These are phyloP conservation scores for Ceraclea dissimilis DNA, from an alignment of 2,888 invertebrate species.

Conservation along the genomic window DNA sequence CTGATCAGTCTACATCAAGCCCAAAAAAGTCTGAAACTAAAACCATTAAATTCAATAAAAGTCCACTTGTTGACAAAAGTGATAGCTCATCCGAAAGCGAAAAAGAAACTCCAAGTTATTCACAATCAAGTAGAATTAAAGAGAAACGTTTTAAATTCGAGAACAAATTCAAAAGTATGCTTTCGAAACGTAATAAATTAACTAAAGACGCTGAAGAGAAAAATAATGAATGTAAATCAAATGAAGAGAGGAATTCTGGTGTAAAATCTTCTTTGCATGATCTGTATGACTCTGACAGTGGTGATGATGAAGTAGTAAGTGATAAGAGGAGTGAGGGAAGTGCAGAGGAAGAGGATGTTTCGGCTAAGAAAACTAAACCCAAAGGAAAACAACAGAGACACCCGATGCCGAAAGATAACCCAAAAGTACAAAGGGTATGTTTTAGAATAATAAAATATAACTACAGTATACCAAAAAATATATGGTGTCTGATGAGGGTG, in stretches of 20 bases:
- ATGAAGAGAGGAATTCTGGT: slow-evolving; percentile 19
- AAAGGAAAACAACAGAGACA: slow-evolving; percentile 26
- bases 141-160: slow-evolving; percentile 36
- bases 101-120: slow-evolving; percentile 28
- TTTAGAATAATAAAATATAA: background rate
- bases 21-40: background rate
- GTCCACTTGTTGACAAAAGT: background rate
- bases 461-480: background rate
- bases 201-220: slow-evolving; percentile 12
- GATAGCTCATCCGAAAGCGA: slow-evolving; percentile 3
- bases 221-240: slow-evolving; percentile 26
- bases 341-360: background rate
- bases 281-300: slow-evolving; percentile 52
- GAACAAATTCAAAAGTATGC: slow-evolving; percentile 37
- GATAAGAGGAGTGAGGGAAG: background rate
- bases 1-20: slow-evolving; percentile 2
- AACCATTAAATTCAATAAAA: background rate
- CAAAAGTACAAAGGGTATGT: slow-evolving; percentile 18
- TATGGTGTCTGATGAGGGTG: too few species aligned
- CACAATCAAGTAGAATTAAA: slow-evolving; percentile 34
- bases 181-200: slow-evolving; percentile 29
- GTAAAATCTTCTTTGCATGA: slow-evolving; percentile 30
- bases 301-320: slow-evolving; percentile 35
- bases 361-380: background rate
- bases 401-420: slow-evolving; percentile 7